Base-by-base conservation (phyloP, 92 coral and sea anemone species). In the Porites lobata region DNA sequence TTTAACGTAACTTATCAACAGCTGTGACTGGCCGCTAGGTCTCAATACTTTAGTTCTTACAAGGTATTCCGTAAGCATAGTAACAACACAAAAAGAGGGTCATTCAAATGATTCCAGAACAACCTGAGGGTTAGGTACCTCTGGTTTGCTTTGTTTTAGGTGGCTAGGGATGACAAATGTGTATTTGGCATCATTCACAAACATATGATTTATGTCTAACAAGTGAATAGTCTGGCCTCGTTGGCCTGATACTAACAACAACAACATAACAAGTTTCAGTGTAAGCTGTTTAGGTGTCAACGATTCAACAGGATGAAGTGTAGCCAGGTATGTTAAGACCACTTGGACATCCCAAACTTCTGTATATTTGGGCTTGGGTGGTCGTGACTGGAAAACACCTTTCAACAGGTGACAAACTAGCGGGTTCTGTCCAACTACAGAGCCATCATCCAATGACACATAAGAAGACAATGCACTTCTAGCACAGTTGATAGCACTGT, bases 91-190 rank as follows among this genome's bases (percentile, higher is more conserved):
- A 52, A 86, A 54, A 2, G 20, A n/a, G 22, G 75, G 51, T 69
- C 15, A 9, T 47, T 79, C 73, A 64, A 50, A 87, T 18, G 64
- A 65, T 78, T 72, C 88, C 56, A 65, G 63, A 78, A 77, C 75
- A 43, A 77, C 74, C 43, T 65, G 76, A 22, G 83, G 77, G 66
- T 80, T 79, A 81, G 78, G 8, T 53, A 67, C 66, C 63, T 50
- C 83, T 13, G 93, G 93, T 52, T 82, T 85, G 57, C 85, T 84
- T 66, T 89, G 92, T 54, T 89, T 89, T 8, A 88, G 70, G 69
- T 84, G 78, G 19, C 85, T 79, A 22, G 76, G 63, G 19, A 85
- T 58, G 52, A 79, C 38, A 85, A 78, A 89, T 54, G 82, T 79
- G 51, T 52, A 76, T 32, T 58, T 58, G 58, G 24, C 32, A 63